Evolutionary conservation across 2,797 vertebrate species (phyloP).

Genomic region (Scomberomorus guttatus): DNA sequence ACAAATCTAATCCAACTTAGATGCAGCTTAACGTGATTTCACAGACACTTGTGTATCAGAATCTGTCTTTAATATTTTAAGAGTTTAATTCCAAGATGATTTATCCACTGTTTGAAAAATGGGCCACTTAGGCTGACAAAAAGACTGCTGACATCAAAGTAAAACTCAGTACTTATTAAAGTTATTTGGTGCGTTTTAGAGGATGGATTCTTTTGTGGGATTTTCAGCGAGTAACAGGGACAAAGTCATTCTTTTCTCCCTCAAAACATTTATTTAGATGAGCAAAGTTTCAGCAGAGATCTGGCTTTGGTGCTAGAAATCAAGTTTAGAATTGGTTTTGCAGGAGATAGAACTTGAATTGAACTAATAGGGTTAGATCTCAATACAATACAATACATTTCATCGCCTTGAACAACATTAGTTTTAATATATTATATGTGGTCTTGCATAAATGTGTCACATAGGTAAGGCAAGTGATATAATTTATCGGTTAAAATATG

Average conservation of each 20-base stretch:
- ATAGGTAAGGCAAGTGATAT: too few relatives aligned
- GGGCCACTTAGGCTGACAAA: slow-evolving; percentile 17
- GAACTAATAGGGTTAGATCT: too few relatives aligned
- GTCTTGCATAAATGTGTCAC: too few relatives aligned
- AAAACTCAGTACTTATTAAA: background rate
- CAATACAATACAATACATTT: too few relatives aligned
- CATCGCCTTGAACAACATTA: too few relatives aligned
- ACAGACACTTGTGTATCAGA: background rate
- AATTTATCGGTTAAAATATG: too few relatives aligned
- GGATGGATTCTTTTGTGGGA: background rate
- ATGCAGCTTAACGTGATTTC: slow-evolving; percentile 17
- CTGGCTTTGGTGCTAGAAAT: background rate
- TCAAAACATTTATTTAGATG: background rate
- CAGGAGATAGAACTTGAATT: background rate
- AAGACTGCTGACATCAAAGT: slow-evolving; percentile 23
- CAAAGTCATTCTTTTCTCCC: background rate
- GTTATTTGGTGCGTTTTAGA: background rate
- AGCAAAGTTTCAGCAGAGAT: background rate
- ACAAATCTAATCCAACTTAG: slow-evolving; percentile 26
- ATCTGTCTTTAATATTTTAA: slow-evolving; percentile 44
- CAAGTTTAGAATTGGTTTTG: background rate
- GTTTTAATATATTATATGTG: too few relatives aligned
- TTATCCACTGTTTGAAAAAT: slow-evolving; percentile 19
- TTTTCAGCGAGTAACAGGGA: background rate
- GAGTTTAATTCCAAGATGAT: slow-evolving; percentile 19